Base-by-base conservation (phyloP, 2,113 vertebrate species). In the Antechinus flavipes region DNA sequence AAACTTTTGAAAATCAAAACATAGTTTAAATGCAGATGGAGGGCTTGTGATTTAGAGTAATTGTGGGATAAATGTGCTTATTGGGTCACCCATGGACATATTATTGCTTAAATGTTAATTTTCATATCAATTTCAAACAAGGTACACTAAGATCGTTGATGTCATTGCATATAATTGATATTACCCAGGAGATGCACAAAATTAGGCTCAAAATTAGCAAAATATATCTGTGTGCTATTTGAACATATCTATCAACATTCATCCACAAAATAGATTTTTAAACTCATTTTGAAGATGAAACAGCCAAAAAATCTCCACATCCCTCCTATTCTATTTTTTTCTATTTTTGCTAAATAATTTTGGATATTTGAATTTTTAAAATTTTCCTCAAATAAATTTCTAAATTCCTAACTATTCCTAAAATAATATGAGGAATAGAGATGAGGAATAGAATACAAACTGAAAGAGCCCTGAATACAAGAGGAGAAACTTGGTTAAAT, bases 261-360 rank as follows among this genome's bases (percentile, higher is more conserved):
- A 42, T 84, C n/a, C 19, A 42, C n/a, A 84, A 84, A n/a, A 42
- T 42, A 42, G 42, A 8, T 76, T n/a, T 84, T 22, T 42, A 8
- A 52, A 52, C 5, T 42, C 6, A 84, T 84, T 84, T 84, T 42
- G 68, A 42, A 84, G 68, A 42, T 96, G 95, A 96, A 95, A 94
- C 56, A 93, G 52, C 47, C 3, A 61, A 61, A 91, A 55, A 93
- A 54, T 24, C 91, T 92, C n/a, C 42, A 84, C 49, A 14, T 53
- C 84, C 93, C 54, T 76, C 91, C 23, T n/a, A 49, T 68, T 24
- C 93, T 19, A 93, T 95, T 61, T 92, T 89, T 84, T 89, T 76
- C 95, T 91, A 94, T 76, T 93, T 96, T 95, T 94, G 42, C 23
- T 93, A 94, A 91, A 54, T 12, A 92, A 58, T 90, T 92, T 90